Percentiles rank a stretch among this genome's conserved stretches.
These are phyloP conservation scores for Eptesicus fuscus DNA, from an alignment of 2,113 vertebrate genomes.

Conservation along the genomic window DNA sequence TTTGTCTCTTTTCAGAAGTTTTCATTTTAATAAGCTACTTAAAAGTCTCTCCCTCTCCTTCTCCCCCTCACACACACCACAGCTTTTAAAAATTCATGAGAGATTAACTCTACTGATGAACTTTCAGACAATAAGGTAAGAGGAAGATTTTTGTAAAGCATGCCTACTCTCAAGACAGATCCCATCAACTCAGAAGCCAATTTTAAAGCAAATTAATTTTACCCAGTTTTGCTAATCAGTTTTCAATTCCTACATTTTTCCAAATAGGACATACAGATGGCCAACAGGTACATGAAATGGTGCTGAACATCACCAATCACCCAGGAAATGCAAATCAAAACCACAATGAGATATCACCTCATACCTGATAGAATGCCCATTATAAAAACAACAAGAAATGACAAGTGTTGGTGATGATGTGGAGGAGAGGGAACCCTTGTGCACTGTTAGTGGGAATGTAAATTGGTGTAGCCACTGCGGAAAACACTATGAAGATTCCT, in stretches of 20 bases:
- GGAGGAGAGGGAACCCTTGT: not conserved
- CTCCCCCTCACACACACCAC: not conserved
- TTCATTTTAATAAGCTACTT: constrained; percentile 4
- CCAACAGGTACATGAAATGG: not conserved
- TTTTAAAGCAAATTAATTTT: not conserved
- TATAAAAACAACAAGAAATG: not conserved
- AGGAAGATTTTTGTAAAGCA: not conserved
- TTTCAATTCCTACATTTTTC: not conserved
- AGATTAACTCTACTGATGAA: not conserved
- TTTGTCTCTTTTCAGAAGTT: not conserved
- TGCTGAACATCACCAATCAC: not conserved
- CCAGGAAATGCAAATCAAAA: not conserved
- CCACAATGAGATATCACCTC: not conserved
- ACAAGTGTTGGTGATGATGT: not conserved
- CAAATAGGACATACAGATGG: not conserved
- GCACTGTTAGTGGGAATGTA: not conserved
- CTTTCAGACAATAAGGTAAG: not conserved
- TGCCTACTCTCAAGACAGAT: not conserved
- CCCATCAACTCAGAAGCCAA: not conserved
- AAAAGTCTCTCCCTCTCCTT: not conserved
- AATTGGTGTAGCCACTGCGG: not conserved
- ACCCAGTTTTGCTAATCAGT: not conserved
- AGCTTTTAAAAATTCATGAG: not conserved
- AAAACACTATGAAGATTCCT: not conserved
- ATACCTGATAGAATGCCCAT: not conserved